phyloP scores from a whole-genome alignment of 2,113 vertebrate species.

The Regulus satrapa region DNA sequence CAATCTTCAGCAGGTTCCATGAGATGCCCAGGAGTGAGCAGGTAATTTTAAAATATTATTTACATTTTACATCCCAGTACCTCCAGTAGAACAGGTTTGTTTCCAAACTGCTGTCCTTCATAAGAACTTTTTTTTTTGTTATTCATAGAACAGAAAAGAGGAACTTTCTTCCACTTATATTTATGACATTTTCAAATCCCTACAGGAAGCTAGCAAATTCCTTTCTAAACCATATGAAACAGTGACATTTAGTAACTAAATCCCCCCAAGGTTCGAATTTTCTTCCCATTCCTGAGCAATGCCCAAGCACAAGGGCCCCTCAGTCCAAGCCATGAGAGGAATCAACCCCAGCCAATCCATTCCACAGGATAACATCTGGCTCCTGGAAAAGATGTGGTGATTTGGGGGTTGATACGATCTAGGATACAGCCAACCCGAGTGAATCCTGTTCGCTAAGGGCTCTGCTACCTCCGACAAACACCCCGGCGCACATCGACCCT shows the following conservation, averaged over 20 bases:
- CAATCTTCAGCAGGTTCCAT: neutral
- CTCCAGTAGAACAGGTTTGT: conserved; percentile 22
- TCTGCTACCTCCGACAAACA: neutral
- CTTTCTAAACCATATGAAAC: neutral
- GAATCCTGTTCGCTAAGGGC: neutral
- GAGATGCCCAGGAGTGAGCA: neutral
- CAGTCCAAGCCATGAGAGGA: neutral
- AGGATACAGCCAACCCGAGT: too few species aligned
- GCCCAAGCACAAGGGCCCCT: neutral
- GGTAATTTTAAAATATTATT: neutral
- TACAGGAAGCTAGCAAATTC: neutral
- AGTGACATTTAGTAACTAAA: neutral
- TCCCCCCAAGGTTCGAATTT: neutral
- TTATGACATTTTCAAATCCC: neutral
- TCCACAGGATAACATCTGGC: neutral
- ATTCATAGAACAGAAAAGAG: neutral
- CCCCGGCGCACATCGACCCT: neutral
- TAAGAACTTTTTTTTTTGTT: neutral
- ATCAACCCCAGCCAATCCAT: neutral
- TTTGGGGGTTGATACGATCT: neutral
- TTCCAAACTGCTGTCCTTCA: neutral
- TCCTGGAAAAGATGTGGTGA: neutral
- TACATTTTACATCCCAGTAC: neutral
- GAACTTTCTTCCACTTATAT: neutral
- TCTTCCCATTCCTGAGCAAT: neutral